These are phyloP conservation scores for Passer domesticus DNA, from an alignment of 2,113 vertebrate species.

Conservation along the genomic window DNA sequence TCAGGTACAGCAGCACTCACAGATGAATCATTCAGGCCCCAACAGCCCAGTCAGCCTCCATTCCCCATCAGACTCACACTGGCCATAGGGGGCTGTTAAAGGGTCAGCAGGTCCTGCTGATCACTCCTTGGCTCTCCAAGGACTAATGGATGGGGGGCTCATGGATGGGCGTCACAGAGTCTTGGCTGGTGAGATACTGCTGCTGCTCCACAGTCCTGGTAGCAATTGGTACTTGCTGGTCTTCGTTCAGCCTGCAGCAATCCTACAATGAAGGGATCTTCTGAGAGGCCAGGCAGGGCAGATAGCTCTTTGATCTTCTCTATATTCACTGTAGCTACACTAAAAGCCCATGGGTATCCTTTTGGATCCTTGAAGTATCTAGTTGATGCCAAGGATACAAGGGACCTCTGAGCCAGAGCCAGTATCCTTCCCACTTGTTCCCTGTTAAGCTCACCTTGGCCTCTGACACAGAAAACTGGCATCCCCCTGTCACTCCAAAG, in stretches of 20 bases:
- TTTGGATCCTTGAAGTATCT: not conserved
- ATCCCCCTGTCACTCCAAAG: not conserved
- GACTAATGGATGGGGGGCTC: not conserved
- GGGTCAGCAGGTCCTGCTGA: not conserved
- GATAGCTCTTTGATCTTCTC: not conserved
- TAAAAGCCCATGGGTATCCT: not conserved
- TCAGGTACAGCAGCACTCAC: not conserved
- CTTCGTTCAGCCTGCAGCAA: not conserved
- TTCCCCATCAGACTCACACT: not conserved
- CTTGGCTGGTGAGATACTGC: not conserved
- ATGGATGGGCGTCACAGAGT: not conserved
- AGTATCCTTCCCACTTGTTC: not conserved
- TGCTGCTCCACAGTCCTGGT: not conserved
- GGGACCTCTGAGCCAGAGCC: not conserved
- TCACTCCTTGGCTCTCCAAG: not conserved
- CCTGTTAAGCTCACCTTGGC: not conserved
- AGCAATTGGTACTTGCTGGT: not conserved
- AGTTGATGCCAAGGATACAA: not conserved
- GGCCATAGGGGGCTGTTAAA: not conserved
- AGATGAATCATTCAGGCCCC: not conserved
- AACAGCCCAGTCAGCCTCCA: not conserved
- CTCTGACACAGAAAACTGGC: not conserved
- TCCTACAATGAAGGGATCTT: not conserved
- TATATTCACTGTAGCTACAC: not conserved
- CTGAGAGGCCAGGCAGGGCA: not conserved